These are phyloP conservation scores for Drosophila ironensis DNA, from an alignment of 1,140 invertebrate genomes.

Conservation along the genomic window DNA sequence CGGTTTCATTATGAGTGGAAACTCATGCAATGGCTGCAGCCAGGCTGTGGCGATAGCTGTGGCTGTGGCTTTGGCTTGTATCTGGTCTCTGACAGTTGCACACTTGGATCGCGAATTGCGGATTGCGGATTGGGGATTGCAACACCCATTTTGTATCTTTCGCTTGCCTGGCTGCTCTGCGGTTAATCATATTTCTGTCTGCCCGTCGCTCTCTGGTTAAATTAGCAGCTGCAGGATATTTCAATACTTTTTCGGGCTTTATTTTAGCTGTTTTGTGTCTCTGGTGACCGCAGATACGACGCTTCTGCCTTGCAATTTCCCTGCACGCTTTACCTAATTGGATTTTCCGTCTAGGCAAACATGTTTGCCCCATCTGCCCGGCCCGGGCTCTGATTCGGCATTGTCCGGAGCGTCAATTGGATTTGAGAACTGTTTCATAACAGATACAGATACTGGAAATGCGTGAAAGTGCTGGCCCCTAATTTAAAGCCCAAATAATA, in stretches of 20 bases:
- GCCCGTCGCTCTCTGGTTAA: constrained; percentile 25
- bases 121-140: constrained; percentile 59
- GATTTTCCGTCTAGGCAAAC: constrained; percentile 42
- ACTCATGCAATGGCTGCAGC: constrained; percentile 52
- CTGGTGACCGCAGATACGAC: constrained; percentile 15
- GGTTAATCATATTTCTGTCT: constrained; percentile 66
- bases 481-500: constrained; percentile 19
- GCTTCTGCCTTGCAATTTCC: constrained; percentile 13
- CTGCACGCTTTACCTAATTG: constrained; percentile 43
- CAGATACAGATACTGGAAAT: background rate
- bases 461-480: constrained; percentile 9
- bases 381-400: constrained; percentile 12
- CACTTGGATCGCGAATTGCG: too few relatives aligned
- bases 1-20: constrained; percentile 70
- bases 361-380: constrained; percentile 2
- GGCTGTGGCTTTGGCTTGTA: constrained; percentile 22
- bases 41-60: constrained; percentile 7
- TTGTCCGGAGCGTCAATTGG: constrained; percentile 39
- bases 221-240: constrained; percentile 69
- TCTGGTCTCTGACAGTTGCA: constrained; percentile 45
- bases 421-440: constrained; percentile 40
- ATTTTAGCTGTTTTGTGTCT: background rate
- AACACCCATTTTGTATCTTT: constrained; percentile 70
- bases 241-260: constrained; percentile 2
- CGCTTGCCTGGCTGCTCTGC: constrained; percentile 29